These are phyloP conservation scores for Panzeria rudis DNA, from an alignment of 2,888 invertebrate genomes.

Conservation along the genomic window DNA sequence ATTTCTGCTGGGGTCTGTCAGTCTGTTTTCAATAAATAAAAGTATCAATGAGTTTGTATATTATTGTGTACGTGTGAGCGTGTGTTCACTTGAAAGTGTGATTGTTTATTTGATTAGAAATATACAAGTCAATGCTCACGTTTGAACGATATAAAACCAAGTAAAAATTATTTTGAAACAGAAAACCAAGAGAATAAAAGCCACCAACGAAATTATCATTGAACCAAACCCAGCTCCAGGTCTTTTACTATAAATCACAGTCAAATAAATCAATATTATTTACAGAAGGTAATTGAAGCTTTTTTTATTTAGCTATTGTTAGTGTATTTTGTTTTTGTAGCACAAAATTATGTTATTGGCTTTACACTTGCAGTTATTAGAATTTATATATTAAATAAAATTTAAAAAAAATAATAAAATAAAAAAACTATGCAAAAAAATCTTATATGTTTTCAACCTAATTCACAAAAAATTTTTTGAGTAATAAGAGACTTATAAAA, in stretches of 20 bases:
- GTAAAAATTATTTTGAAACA: constrained; percentile 33
- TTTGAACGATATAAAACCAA: constrained; percentile 49
- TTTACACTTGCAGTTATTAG: background rate
- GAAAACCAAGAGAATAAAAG: constrained; percentile 10
- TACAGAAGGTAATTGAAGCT: constrained; percentile 31
- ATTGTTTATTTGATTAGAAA: constrained; percentile 58
- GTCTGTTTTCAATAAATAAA: constrained; percentile 4
- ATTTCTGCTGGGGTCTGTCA: background rate
- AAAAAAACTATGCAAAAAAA: background rate
- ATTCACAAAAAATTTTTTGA: too few relatives aligned
- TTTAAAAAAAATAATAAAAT: constrained; percentile 7
- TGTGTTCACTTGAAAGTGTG: constrained; percentile 7
- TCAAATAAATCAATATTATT: constrained; percentile 68
- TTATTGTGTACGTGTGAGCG: background rate
- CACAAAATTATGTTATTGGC: background rate
- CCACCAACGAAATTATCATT: constrained; percentile 16
- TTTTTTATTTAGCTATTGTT: constrained; percentile 18
- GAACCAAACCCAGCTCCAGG: constrained; percentile 21
- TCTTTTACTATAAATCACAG: constrained; percentile 60
- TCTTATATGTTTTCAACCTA: too few relatives aligned
- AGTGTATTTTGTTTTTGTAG: background rate
- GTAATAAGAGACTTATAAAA: too few relatives aligned
- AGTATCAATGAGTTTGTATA: background rate
- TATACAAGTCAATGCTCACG: constrained; percentile 64
- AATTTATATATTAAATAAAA: background rate